These are phyloP conservation scores for Pitangus sulphuratus DNA, from an alignment of 2,797 vertebrate species.

Conservation along the genomic window DNA sequence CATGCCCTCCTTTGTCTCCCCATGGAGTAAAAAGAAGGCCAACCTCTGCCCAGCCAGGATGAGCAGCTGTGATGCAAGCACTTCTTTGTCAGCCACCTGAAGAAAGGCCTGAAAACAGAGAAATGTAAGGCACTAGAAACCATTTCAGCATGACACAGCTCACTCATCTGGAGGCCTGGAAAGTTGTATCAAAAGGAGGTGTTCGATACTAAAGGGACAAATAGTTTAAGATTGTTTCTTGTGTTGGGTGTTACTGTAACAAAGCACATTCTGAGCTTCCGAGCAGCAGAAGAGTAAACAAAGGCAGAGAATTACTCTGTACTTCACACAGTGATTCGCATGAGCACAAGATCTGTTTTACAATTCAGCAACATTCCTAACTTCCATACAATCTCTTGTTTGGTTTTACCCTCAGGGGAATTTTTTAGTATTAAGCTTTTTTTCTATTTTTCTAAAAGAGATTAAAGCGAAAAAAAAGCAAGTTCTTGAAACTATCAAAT, in stretches of 20 bases:
- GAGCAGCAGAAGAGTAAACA: not conserved
- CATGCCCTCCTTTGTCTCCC: slow-evolving; percentile 87
- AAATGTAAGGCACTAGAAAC: not conserved
- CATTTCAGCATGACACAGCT: not conserved
- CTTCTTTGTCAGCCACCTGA: slow-evolving; percentile 92
- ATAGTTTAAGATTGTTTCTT: not conserved
- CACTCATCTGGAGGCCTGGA: not conserved
- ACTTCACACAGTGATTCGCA: not conserved
- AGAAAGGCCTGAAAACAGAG: slow-evolving; percentile 83
- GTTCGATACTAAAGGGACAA: not conserved
- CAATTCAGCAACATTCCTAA: not conserved
- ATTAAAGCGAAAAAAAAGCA: not conserved
- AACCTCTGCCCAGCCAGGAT: slow-evolving; percentile 92
- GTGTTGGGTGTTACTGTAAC: not conserved
- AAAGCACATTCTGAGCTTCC: not conserved
- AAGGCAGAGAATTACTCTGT: not conserved
- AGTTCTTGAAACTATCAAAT: not conserved
- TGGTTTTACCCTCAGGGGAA: not conserved
- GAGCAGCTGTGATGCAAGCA: slow-evolving; percentile 93
- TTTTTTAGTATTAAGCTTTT: not conserved
- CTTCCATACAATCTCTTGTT: not conserved
- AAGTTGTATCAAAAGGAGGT: not conserved
- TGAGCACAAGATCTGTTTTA: not conserved
- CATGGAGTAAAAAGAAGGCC: slow-evolving; percentile 87
- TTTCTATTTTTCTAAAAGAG: not conserved